These are phyloP conservation scores for Shinisaurus crocodilurus DNA, from an alignment of 2,113 vertebrate genomes.

Conservation along the genomic window DNA sequence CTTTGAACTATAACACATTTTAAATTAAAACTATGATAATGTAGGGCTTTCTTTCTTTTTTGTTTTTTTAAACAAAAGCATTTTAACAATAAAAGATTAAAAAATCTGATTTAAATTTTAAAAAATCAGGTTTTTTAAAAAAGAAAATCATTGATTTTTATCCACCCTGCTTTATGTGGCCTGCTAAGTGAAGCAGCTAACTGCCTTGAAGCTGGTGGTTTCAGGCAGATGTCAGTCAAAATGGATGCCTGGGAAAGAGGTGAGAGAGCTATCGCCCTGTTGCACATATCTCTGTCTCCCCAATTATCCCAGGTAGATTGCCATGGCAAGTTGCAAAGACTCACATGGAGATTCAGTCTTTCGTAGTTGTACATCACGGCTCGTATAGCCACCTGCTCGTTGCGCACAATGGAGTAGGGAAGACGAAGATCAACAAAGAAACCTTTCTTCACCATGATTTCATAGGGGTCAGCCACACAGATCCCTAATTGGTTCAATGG, in stretches of 20 bases:
- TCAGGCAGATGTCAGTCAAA: neutral
- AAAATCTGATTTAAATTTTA: no score
- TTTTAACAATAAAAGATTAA: no score
- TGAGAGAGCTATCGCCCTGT: neutral
- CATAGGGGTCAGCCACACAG: constrained; percentile 80
- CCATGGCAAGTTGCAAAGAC: neutral
- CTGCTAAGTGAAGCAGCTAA: neutral
- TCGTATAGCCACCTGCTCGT: constrained; percentile 80
- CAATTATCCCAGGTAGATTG: neutral
- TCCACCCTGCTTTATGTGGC: neutral
- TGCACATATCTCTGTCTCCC: neutral
- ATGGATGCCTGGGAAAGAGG: neutral
- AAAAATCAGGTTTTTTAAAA: no score
- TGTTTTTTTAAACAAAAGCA: no score
- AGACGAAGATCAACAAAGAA: constrained; percentile 85
- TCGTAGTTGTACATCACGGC: constrained; percentile 78
- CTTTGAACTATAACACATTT: no score
- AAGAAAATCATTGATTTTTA: no score
- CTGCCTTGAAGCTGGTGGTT: neutral
- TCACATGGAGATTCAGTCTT: neutral
- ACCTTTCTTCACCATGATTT: constrained; percentile 75
- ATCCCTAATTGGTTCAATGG: constrained; percentile 73
- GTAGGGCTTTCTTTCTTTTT: no score
- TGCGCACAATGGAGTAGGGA: constrained; percentile 78
- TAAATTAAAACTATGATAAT: no score